Conservation (phyloP, 2,797 vertebrate species). For the Scomberomorus guttatus region DNA sequence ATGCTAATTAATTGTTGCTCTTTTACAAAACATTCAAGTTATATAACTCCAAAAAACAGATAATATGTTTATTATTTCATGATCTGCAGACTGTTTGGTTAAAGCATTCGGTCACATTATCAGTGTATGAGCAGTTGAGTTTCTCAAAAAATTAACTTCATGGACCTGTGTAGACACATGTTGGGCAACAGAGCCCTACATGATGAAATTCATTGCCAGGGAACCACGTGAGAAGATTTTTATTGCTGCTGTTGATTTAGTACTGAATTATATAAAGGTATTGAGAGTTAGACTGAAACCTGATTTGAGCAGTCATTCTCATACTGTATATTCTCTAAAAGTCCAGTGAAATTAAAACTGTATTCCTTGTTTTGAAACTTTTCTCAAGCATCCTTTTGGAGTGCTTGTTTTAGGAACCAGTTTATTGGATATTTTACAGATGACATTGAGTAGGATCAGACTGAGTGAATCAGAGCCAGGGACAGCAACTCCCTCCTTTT, state of each 20-base stretch:
- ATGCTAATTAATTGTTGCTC: constrained; percentile 35
- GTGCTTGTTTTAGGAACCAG: constrained; percentile 10
- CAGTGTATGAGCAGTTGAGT: background rate
- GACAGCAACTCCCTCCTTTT: background rate
- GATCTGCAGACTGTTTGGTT: background rate
- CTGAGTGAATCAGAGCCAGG: constrained; percentile 22
- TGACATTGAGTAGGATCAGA: background rate
- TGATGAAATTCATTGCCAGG: background rate
- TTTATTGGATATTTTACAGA: constrained; percentile 6
- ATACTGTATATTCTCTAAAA: background rate
- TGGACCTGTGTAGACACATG: background rate
- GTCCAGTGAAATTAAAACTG: background rate
- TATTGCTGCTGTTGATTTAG: constrained; percentile 8
- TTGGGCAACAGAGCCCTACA: background rate
- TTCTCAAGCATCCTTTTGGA: constrained; percentile 1
- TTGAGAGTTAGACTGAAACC: background rate
- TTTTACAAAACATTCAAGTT: constrained; percentile 1
- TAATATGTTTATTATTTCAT: constrained; percentile 6
- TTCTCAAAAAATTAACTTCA: background rate
- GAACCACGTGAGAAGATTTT: background rate
- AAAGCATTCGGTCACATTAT: background rate
- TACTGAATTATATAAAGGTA: background rate
- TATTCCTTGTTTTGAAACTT: constrained; percentile 12
- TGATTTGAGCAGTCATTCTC: background rate
- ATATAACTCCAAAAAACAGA: constrained; percentile 7